Percentiles rank a stretch among this genome's conserved stretches.
These are phyloP conservation scores for Peromyscus californicus DNA, from an alignment of 2,113 vertebrate genomes.

Conservation along the genomic window DNA sequence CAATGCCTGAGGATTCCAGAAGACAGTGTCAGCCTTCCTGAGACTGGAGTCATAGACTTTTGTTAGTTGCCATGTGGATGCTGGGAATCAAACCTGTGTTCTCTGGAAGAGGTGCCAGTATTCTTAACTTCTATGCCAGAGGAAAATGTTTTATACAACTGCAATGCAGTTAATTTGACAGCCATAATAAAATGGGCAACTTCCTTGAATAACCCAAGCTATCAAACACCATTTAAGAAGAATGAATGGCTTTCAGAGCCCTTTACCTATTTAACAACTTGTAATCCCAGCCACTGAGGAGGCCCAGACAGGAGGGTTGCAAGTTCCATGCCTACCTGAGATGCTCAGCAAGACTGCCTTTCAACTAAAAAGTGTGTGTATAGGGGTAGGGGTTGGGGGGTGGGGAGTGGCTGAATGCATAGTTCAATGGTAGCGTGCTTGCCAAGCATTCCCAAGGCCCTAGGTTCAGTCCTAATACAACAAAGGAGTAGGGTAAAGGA, in stretches of 20 bases:
- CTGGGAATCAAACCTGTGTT: background rate
- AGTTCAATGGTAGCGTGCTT: too few relatives aligned
- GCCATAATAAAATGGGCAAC: background rate
- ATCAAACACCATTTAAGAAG: background rate
- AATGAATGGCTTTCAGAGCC: background rate
- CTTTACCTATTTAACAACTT: background rate
- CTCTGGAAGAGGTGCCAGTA: background rate
- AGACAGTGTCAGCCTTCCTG: background rate
- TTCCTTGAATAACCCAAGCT: background rate
- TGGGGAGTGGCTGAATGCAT: too few relatives aligned
- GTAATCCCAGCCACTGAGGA: background rate
- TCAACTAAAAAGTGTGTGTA: background rate
- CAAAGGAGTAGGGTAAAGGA: background rate
- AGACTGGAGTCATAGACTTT: background rate
- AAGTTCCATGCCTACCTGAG: background rate
- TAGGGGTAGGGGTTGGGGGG: accelerated
- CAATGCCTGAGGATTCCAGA: background rate
- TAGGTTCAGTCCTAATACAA: background rate
- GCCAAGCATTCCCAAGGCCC: too few relatives aligned
- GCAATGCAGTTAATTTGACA: background rate
- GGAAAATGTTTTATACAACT: background rate
- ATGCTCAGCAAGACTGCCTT: background rate
- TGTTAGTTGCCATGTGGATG: background rate
- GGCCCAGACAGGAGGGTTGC: background rate
- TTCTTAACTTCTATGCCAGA: background rate